Conservation (phyloP, 2,797 vertebrate genomes). For the Siniperca scherzeri region DNA sequence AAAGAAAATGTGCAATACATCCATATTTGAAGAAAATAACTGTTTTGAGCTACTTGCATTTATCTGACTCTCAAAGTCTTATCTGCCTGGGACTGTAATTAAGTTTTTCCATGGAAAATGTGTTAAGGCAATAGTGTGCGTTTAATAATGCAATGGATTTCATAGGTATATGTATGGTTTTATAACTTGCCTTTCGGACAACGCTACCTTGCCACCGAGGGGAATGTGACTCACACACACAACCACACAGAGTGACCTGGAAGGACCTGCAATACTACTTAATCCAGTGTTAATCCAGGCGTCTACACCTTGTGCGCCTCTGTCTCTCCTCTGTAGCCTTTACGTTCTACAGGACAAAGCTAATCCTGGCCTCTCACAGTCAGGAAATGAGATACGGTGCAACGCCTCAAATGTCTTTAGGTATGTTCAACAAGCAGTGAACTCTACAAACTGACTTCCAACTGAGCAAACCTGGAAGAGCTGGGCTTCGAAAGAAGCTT, state of each 20-base stretch:
- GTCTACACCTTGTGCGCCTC: slow-evolving; percentile 38
- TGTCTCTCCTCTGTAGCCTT: slow-evolving; percentile 51
- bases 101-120: neutral
- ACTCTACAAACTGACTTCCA: slow-evolving; percentile 30
- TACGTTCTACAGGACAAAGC: slow-evolving; percentile 53
- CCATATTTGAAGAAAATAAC: too few species aligned
- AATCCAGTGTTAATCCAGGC: slow-evolving; percentile 76
- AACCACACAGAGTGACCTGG: slow-evolving; percentile 42
- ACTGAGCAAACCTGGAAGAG: neutral
- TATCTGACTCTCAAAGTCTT: too few species aligned
- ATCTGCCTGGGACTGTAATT: neutral
- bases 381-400: slow-evolving; percentile 57
- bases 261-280: slow-evolving; percentile 60
- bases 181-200: slow-evolving; percentile 17
- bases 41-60: too few species aligned
- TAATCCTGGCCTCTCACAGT: slow-evolving; percentile 62
- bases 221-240: slow-evolving; percentile 59
- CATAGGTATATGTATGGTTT: neutral
- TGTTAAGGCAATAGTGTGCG: neutral
- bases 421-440: slow-evolving; percentile 49
- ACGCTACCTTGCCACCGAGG: neutral
- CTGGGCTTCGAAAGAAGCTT: neutral
- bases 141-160: neutral
- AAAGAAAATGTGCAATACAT: neutral
- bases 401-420: slow-evolving; percentile 42